Conservation (phyloP, 1,140 invertebrate species). For the Heliconius himera region DNA sequence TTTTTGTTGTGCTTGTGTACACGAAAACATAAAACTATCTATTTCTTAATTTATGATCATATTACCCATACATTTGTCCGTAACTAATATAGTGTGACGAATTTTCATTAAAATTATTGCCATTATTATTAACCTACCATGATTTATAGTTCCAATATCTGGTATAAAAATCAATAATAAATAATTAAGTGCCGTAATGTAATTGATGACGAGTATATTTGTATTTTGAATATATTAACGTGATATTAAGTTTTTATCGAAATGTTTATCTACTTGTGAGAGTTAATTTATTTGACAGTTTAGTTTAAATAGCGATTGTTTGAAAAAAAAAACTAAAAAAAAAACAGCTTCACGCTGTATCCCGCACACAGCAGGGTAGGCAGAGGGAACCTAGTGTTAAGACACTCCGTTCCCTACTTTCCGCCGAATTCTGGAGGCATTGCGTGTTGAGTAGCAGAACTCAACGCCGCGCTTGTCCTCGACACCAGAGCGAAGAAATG, state of each 20-base stretch:
- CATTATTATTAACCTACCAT: slow-evolving; percentile 31
- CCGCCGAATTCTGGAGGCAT: no score
- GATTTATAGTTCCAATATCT: slow-evolving; percentile 38
- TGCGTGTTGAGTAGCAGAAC: no score
- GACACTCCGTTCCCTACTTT: no score
- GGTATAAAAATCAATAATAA: slow-evolving; percentile 44
- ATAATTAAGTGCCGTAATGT: slow-evolving; percentile 40
- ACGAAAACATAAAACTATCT: background rate
- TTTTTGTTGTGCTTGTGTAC: background rate
- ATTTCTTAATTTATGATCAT: background rate
- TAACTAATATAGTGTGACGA: slow-evolving; percentile 25
- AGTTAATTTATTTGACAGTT: slow-evolving; percentile 23
- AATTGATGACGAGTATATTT: slow-evolving; percentile 37
- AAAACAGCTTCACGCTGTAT: no score
- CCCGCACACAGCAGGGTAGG: no score
- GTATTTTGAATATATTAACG: slow-evolving; percentile 37
- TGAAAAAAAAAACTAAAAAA: no score
- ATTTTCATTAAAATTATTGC: slow-evolving; percentile 32
- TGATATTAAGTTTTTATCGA: slow-evolving; percentile 16
- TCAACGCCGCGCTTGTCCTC: no score
- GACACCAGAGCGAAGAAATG: no score
- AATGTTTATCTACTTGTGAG: slow-evolving; percentile 11
- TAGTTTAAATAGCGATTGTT: background rate
- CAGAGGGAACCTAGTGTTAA: no score
- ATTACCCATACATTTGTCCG: background rate